These are phyloP conservation scores for Bombus polaris DNA, from an alignment of 1,140 invertebrate genomes.

Conservation along the genomic window DNA sequence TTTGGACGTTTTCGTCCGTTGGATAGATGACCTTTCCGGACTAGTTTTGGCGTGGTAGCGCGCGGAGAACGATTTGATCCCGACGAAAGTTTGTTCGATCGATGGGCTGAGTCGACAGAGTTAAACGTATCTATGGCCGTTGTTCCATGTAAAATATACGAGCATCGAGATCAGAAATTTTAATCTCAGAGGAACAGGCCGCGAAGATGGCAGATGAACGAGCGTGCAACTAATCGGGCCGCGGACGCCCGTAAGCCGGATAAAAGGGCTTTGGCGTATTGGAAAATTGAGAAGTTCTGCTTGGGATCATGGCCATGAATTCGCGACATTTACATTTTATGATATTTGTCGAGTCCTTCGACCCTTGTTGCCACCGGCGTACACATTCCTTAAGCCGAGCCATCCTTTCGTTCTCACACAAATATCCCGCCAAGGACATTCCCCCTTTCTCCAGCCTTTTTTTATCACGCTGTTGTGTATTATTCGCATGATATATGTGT, in stretches of 20 bases:
- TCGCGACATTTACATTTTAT: slow-evolving; percentile 69
- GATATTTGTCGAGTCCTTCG: slow-evolving; percentile 67
- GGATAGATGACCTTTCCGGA: slow-evolving; percentile 8
- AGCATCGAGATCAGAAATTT: slow-evolving; percentile 37
- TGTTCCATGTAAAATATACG: slow-evolving; percentile 18
- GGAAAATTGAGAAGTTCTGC: slow-evolving; percentile 65
- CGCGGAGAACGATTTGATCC: slow-evolving; percentile 3
- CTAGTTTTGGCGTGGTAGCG: slow-evolving; percentile 1
- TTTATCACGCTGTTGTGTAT: slow-evolving; percentile 61
- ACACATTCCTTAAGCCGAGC: slow-evolving; percentile 62
- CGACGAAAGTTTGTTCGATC: slow-evolving; percentile 16
- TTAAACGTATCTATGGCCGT: slow-evolving; percentile 19
- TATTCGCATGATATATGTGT: slow-evolving; percentile 68
- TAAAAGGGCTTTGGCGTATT: slow-evolving; percentile 54
- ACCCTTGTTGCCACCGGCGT: slow-evolving; percentile 42
- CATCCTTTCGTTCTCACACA: slow-evolving; percentile 71
- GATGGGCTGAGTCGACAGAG: not conserved
- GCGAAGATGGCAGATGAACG: slow-evolving; percentile 31
- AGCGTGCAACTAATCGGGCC: slow-evolving; percentile 21
- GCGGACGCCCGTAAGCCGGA: slow-evolving; percentile 38
- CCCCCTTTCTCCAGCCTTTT: slow-evolving; percentile 21
- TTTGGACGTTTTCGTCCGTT: not conserved
- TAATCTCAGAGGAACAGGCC: slow-evolving; percentile 47
- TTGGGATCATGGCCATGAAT: slow-evolving; percentile 48
- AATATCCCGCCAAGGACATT: slow-evolving; percentile 65